Conservation (phyloP, 2,797 vertebrate species). For the Varecia variegata region DNA sequence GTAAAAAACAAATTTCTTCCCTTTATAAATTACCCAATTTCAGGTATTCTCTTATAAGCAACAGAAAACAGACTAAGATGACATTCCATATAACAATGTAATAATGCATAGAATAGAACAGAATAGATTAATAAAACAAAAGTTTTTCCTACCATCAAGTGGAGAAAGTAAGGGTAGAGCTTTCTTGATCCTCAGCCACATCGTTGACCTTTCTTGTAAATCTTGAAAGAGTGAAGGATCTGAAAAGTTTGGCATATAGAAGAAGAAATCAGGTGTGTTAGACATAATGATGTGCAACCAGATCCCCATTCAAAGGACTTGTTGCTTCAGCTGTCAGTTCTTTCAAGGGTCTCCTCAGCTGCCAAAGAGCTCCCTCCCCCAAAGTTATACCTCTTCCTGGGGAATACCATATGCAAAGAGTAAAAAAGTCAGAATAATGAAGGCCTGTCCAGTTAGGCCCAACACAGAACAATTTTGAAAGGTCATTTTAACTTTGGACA, state of each 20-base stretch:
- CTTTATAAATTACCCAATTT: not conserved
- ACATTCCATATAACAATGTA: not conserved
- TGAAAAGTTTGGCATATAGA: not conserved
- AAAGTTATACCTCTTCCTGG: not conserved
- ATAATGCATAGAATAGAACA: not conserved
- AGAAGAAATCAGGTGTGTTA: not conserved
- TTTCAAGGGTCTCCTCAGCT: not conserved
- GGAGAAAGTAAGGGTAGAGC: not conserved
- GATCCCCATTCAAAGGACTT: not conserved
- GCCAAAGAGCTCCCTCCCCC: not conserved
- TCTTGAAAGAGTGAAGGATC: not conserved
- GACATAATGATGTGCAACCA: not conserved
- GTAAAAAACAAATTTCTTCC: not conserved
- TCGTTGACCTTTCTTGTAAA: not conserved
- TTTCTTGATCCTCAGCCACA: not conserved
- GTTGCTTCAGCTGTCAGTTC: not conserved
- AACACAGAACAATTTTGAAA: not conserved
- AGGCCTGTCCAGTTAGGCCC: not conserved
- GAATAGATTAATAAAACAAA: not conserved
- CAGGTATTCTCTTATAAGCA: not conserved
- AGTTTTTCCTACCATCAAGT: not conserved
- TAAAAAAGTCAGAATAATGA: not conserved
- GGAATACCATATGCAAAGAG: not conserved
- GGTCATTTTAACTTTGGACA: not conserved
- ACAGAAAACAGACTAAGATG: not conserved